Evolutionary conservation across 2,113 vertebrate species (phyloP).

Genomic region (Cryptomyrus ogoouensis): DNA sequence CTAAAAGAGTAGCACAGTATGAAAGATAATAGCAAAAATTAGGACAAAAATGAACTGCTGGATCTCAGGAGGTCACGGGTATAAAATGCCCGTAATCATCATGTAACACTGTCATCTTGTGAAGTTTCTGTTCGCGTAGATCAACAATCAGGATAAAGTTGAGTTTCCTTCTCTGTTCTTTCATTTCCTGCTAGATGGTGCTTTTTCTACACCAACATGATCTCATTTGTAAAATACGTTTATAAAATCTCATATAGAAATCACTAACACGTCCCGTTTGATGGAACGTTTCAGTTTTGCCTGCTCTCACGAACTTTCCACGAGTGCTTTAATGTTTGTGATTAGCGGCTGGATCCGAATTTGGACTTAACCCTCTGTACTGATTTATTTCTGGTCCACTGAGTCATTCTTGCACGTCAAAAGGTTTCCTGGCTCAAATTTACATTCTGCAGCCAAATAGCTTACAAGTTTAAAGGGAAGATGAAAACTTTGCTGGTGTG

Average conservation of each 20-base stretch:
- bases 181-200: background rate
- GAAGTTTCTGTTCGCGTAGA: background rate
- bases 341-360: background rate
- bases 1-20: too few species aligned
- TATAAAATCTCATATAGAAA: background rate
- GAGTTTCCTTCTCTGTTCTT: background rate
- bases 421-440: background rate
- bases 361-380: background rate
- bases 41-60: too few species aligned
- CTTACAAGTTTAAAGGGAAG: background rate
- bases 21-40: too few species aligned
- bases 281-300: background rate
- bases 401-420: background rate
- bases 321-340: background rate
- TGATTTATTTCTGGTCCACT: conserved; percentile 13
- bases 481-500: background rate
- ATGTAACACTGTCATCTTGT: background rate
- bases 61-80: background rate
- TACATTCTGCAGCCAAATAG: background rate
- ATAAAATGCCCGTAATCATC: background rate
- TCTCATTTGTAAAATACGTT: background rate
- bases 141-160: background rate
- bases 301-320: background rate
- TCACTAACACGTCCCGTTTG: background rate
- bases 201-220: background rate